Evolutionary conservation across 1,140 invertebrate genomes (phyloP), one percentile per base, ranked within the genome.

Genomic region (Leptopilina clavipes): DNA sequence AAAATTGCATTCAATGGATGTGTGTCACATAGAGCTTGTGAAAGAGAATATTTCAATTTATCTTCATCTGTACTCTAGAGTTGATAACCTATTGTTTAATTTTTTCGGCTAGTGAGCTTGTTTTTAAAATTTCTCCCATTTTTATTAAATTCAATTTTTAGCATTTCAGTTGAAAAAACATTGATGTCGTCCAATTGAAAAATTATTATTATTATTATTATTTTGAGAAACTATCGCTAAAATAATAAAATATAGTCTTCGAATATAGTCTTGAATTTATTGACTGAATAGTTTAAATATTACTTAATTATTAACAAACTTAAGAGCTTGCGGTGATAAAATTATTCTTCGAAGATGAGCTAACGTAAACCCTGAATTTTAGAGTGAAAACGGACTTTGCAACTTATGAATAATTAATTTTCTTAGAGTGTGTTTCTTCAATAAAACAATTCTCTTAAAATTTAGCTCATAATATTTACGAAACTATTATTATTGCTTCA

Each of bases 31-130:
- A 48, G 1, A 31, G 25, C 25, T 5, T 14, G 44, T 48, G 44
- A 48, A 48, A 48, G 44, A 10, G 12, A 48, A 48, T n/a, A 48
- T 48, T 48, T 48, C 44, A 48, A 48, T 48, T 48, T 48, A 48
- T 48, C 44, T 48, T 48, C 12, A 48, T 48, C 44, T 48, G 3
- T 48, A 48, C 12, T 11, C 3, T 6, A 10, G 6, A 12, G 44
- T 48, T 48, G 44, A 48, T 48, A 48, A 48, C 44, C 44, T n/a
- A 48, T 48, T 48, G 44, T 48, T 48, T 48, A 48, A 48, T 48
- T 48, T 48, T 48, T 48, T 40, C 7, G 1, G 5, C 43, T 7
- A 44, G 43, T 5, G 43, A 11, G 9, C 6, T 48, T 48, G 7
- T n/a, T 48, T 48, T n/a, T 48, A 3, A 14, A 1, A 6, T 3